Evolutionary conservation across 2,888 invertebrate genomes (phyloP), one percentile per base, ranked within the genome.

Genomic region (Apantesis nais): DNA sequence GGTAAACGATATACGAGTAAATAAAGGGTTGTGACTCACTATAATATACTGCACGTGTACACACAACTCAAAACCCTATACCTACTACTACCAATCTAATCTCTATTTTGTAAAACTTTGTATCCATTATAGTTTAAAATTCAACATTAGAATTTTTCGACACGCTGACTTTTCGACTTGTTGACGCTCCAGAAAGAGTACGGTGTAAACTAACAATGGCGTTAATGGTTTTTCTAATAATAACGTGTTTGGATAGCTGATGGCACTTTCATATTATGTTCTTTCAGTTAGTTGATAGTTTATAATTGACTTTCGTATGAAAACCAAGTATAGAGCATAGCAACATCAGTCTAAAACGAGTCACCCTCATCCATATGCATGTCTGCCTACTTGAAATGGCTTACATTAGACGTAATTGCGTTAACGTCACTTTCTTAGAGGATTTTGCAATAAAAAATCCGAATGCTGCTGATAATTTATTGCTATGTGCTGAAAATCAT

Each of bases 141-240:
- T 72, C 68, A 75, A 74, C 74, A 76, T 73, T 71, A 74, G 70
- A 72, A 58, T 75, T 76, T 72, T 75, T 69, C 71, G 71, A 66
- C 66, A 73, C 67, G 67, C 66, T 68, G 58, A 29, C 14, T 58
- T 58, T 58, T 70, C 69, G 65, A 29, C 29, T 74, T 80, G 81
- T 78, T 74, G 74, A 72, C 71, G 73, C 62, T 70, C 58, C 70
- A 63, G 34, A 68, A 60, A 66, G 60, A 69, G 62, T 65, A 73
- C 22, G 25, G 63, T 63, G 58, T 72, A 80, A 80, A 78, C 72
- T 72, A 75, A 77, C 66, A 74, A 75, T 12, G 69, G 64, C 72
- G 65, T 77, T 80, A 80, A 80, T 80, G 76, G 77, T 62, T 60
- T 77, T 75, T 75, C 74, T 77, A 72, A 63, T 75, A 80, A 74